phyloP scores from a whole-genome alignment of 2,797 vertebrate genomes.

The Siniperca obscura region DNA sequence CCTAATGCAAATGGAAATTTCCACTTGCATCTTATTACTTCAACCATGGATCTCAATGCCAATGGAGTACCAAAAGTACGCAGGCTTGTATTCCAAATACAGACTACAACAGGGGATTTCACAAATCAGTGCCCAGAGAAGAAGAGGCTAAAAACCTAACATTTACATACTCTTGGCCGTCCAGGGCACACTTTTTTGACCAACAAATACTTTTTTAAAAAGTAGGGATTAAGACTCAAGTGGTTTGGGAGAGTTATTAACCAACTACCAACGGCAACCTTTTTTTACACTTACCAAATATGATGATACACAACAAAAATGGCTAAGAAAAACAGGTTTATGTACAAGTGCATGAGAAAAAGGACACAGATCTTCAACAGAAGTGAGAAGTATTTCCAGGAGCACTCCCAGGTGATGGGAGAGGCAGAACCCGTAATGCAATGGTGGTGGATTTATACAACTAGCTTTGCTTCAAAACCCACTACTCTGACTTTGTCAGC shows the following conservation, averaged over 20 bases:
- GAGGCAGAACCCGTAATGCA: slow-evolving; percentile 54
- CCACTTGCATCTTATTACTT: slow-evolving; percentile 58
- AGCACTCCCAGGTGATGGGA: slow-evolving; percentile 49
- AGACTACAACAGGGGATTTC: slow-evolving; percentile 41
- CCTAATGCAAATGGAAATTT: slow-evolving; percentile 56
- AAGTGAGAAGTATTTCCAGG: slow-evolving; percentile 50
- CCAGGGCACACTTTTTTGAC: slow-evolving; percentile 15
- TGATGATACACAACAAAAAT: slow-evolving; percentile 44
- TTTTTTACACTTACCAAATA: slow-evolving; percentile 45
- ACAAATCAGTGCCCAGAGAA: slow-evolving; percentile 20
- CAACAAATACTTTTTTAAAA: slow-evolving; percentile 59
- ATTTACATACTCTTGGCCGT: slow-evolving; percentile 22
- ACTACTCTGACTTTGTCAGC: slow-evolving; percentile 41
- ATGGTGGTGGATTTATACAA: slow-evolving; percentile 56
- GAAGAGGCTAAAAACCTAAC: slow-evolving; percentile 23
- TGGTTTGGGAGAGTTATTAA: slow-evolving; percentile 38
- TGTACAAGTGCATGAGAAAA: slow-evolving; percentile 72
- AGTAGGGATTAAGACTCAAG: slow-evolving; percentile 40
- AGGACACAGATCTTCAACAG: slow-evolving; percentile 44
- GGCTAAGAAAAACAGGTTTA: slow-evolving; percentile 55
- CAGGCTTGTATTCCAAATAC: slow-evolving; percentile 40
- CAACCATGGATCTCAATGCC: slow-evolving; percentile 17
- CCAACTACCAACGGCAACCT: slow-evolving; percentile 37
- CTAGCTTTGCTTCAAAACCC: slow-evolving; percentile 35
- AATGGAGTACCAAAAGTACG: slow-evolving; percentile 15